A percentile compares a stretch with the other conserved stretches of the same genome.
Conservation (phyloP, 2,888 invertebrate species). For the Buathra laborator region DNA sequence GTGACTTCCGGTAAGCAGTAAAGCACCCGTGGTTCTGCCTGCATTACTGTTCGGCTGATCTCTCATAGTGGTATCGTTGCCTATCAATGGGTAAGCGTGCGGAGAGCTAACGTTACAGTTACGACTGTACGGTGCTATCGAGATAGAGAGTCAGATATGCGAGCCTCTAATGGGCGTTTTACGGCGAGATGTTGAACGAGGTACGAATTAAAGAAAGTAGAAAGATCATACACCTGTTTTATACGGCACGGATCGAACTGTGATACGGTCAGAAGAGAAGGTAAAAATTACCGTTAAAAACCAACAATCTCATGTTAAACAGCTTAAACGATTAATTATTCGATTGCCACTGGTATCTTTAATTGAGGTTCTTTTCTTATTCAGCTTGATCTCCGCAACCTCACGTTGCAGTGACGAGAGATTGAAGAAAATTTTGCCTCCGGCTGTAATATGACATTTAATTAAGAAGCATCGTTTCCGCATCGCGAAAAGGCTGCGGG, state of each 20-base stretch:
- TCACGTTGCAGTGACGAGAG: conserved; percentile 49
- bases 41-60: not conserved
- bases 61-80: not conserved
- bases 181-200: conserved; percentile 3
- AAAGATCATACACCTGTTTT: conserved; percentile 46
- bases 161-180: conserved; percentile 64
- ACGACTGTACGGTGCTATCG: conserved; percentile 44
- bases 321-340: not conserved
- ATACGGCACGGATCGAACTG: not conserved
- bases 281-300: too few species aligned
- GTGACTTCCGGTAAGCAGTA: conserved; percentile 17
- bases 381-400: conserved; percentile 16
- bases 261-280: too few species aligned
- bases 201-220: not conserved
- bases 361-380: conserved; percentile 2
- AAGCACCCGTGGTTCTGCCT: not conserved
- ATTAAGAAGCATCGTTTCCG: conserved; percentile 78
- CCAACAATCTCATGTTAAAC: not conserved
- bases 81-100: conserved; percentile 13
- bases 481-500: conserved; percentile 73
- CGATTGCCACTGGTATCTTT: not conserved
- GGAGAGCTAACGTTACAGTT: conserved; percentile 21
- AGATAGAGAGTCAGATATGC: conserved; percentile 57
- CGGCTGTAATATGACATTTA: conserved; percentile 83
- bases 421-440: conserved; percentile 66